phyloP scores from a whole-genome alignment of 2,113 vertebrate genomes.

The Glaucomys volans region DNA sequence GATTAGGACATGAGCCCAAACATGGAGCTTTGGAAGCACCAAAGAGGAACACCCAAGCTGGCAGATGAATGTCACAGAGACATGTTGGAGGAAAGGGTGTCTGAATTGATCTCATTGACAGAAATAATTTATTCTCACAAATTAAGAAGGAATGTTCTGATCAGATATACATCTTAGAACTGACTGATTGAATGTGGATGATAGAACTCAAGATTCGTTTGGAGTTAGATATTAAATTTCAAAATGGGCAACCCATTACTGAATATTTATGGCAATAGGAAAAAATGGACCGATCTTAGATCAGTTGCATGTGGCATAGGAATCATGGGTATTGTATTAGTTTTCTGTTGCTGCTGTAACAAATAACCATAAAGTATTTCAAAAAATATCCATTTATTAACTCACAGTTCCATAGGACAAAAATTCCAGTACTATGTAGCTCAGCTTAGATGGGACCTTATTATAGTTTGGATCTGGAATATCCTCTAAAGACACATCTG shows the following conservation, averaged over 20 bases:
- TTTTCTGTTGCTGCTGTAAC: background rate
- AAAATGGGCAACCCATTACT: background rate
- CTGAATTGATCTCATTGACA: background rate
- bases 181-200: background rate
- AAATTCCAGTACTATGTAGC: background rate
- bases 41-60: rapidly evolving
- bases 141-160: background rate
- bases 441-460: background rate
- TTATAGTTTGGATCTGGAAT: background rate
- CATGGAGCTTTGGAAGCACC: background rate
- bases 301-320: too few species aligned
- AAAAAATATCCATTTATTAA: background rate
- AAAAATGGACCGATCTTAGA: background rate
- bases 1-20: background rate
- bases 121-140: background rate
- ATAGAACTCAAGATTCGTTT: background rate
- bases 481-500: too few species aligned
- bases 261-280: background rate
- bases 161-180: background rate
- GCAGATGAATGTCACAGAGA: too few species aligned
- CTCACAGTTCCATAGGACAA: background rate
- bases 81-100: too few species aligned
- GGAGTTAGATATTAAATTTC: background rate
- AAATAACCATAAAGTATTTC: background rate
- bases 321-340: background rate